A percentile compares a stretch with the other conserved stretches of the same genome.
Evolutionary conservation across 2,888 invertebrate species (phyloP).

Genomic region (Onchidella celtica): DNA sequence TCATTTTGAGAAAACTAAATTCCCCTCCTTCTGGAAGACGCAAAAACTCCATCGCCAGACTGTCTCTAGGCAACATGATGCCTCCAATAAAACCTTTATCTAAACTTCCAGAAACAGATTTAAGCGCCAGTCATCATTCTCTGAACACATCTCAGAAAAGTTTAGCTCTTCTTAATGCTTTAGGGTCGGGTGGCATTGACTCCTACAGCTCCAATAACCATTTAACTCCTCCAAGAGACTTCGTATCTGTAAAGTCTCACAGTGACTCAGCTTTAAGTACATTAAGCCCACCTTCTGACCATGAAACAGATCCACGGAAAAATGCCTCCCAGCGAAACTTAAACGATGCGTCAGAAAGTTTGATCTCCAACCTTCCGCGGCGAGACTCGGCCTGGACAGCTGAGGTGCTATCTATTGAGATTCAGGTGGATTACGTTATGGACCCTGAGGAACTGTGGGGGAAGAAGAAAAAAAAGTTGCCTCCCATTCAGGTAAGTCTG

Average conservation of each 20-base stretch:
- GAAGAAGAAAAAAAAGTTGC: not conserved
- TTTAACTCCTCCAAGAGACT: not conserved
- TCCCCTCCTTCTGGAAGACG: not conserved
- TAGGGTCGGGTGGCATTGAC: not conserved
- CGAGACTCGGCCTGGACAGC: conserved; percentile 51
- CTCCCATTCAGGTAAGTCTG: not conserved
- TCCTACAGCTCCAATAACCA: not conserved
- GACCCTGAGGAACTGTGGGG: conserved; percentile 46
- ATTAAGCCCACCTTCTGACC: not conserved
- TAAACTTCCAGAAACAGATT: not conserved
- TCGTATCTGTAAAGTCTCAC: not conserved
- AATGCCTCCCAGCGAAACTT: conserved; percentile 28
- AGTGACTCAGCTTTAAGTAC: conserved; percentile 26
- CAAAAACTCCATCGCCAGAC: not conserved
- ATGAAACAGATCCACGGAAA: not conserved
- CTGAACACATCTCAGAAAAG: not conserved
- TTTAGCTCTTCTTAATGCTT: not conserved
- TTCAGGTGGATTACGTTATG: conserved; percentile 48
- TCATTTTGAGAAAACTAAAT: conserved; percentile 9
- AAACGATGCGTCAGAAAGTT: not conserved
- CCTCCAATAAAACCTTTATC: not conserved
- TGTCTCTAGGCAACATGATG: not conserved
- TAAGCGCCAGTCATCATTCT: not conserved
- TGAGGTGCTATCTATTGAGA: conserved; percentile 40
- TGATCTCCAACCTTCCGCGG: conserved; percentile 24